These are phyloP conservation scores for Alviniconcha marisindica DNA, from an alignment of 1,140 invertebrate species.

Conservation along the genomic window DNA sequence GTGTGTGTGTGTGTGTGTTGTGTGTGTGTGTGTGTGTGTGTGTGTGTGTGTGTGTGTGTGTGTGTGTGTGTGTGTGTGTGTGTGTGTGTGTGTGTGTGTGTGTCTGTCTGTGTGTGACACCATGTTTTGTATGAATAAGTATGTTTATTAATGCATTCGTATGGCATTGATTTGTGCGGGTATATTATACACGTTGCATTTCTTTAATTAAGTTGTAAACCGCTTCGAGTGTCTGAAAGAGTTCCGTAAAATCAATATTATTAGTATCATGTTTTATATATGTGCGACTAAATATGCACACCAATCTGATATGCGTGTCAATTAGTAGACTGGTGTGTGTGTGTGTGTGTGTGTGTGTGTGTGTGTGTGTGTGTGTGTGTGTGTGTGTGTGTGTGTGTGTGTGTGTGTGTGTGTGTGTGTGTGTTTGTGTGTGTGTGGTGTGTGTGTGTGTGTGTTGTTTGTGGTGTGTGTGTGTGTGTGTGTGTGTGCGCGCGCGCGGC, in stretches of 20 bases:
- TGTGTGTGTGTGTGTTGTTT: too few relatives aligned
- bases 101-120: not conserved
- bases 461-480: too few relatives aligned
- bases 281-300: not conserved
- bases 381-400: not conserved
- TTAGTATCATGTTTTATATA: not conserved
- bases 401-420: conserved; percentile 2
- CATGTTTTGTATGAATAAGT: not conserved
- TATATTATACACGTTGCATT: not conserved
- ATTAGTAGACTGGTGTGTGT: not conserved
- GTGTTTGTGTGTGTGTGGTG: too few relatives aligned
- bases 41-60: too few relatives aligned
- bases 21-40: too few relatives aligned
- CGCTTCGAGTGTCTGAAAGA: not conserved
- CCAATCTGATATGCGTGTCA: not conserved
- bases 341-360: not conserved
- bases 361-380: conserved; percentile 13
- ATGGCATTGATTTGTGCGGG: not conserved
- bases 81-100: not conserved
- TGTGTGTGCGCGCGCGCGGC: too few relatives aligned
- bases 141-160: not conserved
- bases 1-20: too few relatives aligned
- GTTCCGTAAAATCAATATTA: not conserved
- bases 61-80: not conserved
- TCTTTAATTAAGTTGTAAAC: not conserved